phyloP scores from a whole-genome alignment of 2,888 invertebrate genomes.

The Dasypolia templi region DNA sequence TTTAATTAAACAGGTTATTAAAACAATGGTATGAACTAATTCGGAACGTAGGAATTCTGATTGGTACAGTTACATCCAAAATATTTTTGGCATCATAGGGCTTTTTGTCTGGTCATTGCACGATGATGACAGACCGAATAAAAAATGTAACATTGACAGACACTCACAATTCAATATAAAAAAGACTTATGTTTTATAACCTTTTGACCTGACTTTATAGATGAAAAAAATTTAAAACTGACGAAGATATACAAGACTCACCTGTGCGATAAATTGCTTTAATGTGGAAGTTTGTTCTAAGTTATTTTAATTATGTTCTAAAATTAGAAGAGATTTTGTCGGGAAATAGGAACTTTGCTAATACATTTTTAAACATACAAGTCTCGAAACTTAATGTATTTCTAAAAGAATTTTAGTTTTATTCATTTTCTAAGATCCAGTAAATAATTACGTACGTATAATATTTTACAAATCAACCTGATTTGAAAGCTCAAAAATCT shows the following conservation, averaged over 20 bases:
- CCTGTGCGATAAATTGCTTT: neutral
- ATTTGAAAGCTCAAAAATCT: neutral
- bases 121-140: neutral
- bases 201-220: too few relatives aligned
- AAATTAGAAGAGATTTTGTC: neutral
- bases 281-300: neutral
- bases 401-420: neutral
- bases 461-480: neutral
- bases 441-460: neutral
- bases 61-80: neutral
- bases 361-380: neutral
- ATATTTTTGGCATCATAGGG: neutral
- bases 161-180: neutral
- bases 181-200: neutral
- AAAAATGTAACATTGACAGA: neutral
- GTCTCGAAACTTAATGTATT: neutral
- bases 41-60: neutral
- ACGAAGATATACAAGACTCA: neutral
- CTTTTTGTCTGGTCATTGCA: neutral
- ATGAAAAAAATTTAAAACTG: neutral
- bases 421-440: neutral
- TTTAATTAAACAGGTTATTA: neutral
- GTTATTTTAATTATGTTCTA: neutral
- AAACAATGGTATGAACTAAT: neutral
- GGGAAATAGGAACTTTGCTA: neutral